phyloP scores from a whole-genome alignment of 2,113 vertebrate species.

The Tamias sibiricus region DNA sequence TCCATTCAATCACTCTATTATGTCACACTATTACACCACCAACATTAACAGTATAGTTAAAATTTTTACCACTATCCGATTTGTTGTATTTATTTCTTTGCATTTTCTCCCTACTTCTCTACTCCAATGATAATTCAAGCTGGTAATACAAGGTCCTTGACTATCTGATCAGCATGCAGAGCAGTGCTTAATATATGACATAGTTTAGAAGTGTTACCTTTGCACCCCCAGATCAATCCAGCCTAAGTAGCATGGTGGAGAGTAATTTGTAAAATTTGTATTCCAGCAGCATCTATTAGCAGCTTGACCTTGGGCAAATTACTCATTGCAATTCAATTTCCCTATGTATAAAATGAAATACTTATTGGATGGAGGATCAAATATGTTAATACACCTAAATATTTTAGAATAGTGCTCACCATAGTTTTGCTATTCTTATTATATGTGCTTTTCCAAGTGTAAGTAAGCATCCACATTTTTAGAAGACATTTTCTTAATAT shows the following conservation, averaged over 20 bases:
- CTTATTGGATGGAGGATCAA: background rate
- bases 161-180: background rate
- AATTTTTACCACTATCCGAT: too few species aligned
- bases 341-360: background rate
- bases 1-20: background rate
- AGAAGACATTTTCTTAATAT: constrained; percentile 44
- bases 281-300: background rate
- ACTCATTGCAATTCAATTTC: background rate
- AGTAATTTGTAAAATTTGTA: background rate
- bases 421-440: background rate
- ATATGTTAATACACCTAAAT: background rate
- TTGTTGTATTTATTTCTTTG: background rate
- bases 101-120: background rate
- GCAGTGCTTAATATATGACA: background rate
- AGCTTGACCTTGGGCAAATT: background rate
- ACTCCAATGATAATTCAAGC: rapidly evolving
- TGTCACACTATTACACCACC: too few species aligned
- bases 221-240: background rate
- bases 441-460: constrained; percentile 34
- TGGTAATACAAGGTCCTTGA: background rate
- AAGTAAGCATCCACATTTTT: background rate
- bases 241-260: background rate
- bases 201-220: background rate
- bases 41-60: background rate
- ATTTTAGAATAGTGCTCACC: constrained; percentile 33